Conservation (phyloP, 1,140 invertebrate species). For the Neodiprion virginianus region DNA sequence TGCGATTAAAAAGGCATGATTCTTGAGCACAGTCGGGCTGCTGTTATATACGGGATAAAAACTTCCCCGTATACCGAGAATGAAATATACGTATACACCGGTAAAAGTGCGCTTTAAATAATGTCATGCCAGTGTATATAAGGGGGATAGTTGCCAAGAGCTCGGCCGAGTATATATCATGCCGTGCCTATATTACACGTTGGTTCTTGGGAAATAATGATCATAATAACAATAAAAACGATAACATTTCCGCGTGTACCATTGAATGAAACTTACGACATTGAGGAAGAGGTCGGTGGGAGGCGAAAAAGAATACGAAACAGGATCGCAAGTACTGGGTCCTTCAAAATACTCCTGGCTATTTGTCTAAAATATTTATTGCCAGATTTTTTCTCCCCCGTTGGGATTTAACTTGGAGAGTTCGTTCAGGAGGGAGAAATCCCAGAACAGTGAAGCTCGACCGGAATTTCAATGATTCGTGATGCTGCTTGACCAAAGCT, state of each 20-base stretch:
- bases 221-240: constrained; percentile 1
- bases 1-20: too few relatives aligned
- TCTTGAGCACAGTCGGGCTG: too few relatives aligned
- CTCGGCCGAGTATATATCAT: background rate
- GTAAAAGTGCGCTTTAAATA: background rate
- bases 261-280: background rate
- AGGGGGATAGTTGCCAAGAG: background rate
- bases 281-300: background rate
- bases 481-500: too few relatives aligned
- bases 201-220: constrained; percentile 5
- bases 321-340: background rate
- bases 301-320: background rate
- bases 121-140: background rate
- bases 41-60: background rate
- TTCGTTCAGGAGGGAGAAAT: background rate
- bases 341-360: background rate
- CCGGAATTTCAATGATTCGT: background rate
- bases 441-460: background rate
- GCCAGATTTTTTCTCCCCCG: background rate
- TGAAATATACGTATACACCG: background rate
- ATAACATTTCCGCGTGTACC: constrained; percentile 4
- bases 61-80: background rate
- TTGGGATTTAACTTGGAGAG: background rate
- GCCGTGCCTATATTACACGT: background rate
- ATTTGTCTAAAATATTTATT: background rate